Percentiles rank a stretch among this genome's conserved stretches.
These are phyloP conservation scores for Uloborus diversus DNA, from an alignment of 1,140 invertebrate species.

Conservation along the genomic window DNA sequence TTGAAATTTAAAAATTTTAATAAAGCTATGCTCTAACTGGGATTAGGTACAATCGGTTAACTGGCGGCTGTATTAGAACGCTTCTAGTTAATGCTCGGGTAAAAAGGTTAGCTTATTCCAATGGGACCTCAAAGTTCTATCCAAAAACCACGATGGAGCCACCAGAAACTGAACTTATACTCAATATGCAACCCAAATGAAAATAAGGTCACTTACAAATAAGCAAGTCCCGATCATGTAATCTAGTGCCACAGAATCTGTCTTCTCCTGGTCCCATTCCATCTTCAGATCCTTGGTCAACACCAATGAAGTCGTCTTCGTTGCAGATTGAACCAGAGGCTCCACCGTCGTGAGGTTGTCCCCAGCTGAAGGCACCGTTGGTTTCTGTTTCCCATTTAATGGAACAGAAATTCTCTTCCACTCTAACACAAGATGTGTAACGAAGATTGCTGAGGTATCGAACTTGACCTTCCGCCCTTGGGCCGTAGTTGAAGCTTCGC, in stretches of 20 bases:
- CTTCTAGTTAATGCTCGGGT: too few species aligned
- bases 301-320: conserved; percentile 61
- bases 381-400: conserved; percentile 68
- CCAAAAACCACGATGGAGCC: too few species aligned
- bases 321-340: conserved; percentile 60
- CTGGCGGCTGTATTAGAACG: too few species aligned
- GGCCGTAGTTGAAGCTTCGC: conserved; percentile 75
- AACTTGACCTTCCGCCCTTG: conserved; percentile 65
- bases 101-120: too few species aligned
- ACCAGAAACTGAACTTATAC: not conserved
- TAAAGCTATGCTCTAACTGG: too few species aligned
- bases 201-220: conserved; percentile 58
- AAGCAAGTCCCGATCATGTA: conserved; percentile 58
- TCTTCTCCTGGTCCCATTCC: conserved; percentile 61
- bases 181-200: not conserved
- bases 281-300: conserved; percentile 60
- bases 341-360: conserved; percentile 58
- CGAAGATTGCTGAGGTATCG: conserved; percentile 89
- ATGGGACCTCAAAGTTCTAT: too few species aligned
- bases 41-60: too few species aligned
- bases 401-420: conserved; percentile 87
- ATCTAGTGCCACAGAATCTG: conserved; percentile 59
- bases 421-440: conserved; percentile 84
- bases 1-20: too few species aligned
- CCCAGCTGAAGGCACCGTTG: conserved; percentile 59